These are phyloP conservation scores for Batillaria attramentaria DNA, from an alignment of 1,140 invertebrate species.

Conservation along the genomic window DNA sequence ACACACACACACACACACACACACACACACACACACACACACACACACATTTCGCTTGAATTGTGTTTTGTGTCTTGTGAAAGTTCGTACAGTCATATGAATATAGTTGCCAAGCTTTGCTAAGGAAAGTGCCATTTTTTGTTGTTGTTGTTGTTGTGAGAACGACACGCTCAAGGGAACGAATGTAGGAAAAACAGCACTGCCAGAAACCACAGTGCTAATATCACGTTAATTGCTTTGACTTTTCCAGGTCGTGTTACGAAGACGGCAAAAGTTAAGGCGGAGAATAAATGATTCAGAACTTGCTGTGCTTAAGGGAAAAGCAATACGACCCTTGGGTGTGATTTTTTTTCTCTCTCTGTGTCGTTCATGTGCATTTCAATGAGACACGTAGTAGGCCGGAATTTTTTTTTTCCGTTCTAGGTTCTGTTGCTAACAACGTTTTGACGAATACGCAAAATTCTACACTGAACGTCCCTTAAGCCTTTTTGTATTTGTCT, in stretches of 20 bases:
- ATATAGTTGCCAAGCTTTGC: not conserved
- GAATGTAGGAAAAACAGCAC: not conserved
- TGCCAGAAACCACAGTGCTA: not conserved
- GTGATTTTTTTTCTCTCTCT: no score
- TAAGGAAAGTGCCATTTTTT: not conserved
- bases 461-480: constrained; percentile 9
- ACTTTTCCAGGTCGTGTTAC: no score
- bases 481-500: not conserved
- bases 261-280: no score
- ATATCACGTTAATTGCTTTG: not conserved
- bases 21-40: not conserved
- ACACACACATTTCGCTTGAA: not conserved
- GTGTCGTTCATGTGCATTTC: no score
- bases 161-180: not conserved
- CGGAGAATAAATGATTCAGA: no score
- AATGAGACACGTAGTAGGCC: not conserved
- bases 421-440: not conserved
- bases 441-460: not conserved
- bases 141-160: not conserved
- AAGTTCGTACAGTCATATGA: not conserved
- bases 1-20: constrained; percentile 10
- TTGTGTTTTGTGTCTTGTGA: no score
- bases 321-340: no score
- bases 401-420: not conserved
- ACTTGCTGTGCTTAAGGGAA: no score